phyloP scores from a whole-genome alignment of 2,888 invertebrate species.

The Gordius sp. region DNA sequence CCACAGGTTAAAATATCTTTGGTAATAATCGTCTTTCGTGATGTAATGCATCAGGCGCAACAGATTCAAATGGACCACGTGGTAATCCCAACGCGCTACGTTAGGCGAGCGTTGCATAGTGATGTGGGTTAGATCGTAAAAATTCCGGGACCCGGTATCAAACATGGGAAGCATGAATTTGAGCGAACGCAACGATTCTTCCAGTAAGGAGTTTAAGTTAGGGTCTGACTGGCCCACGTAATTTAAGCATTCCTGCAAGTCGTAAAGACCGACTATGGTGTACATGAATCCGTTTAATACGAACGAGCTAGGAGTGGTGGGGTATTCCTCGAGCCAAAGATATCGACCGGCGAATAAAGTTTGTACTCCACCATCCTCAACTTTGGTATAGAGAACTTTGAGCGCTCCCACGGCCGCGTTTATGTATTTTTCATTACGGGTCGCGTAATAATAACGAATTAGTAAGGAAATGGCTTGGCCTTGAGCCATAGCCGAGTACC shows the following conservation, averaged over 20 bases:
- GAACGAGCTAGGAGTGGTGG: slow-evolving; percentile 69
- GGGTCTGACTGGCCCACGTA: background rate
- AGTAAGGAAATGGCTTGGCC: slow-evolving; percentile 77
- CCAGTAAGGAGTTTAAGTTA: slow-evolving; percentile 35
- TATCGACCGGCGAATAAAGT: slow-evolving; percentile 48
- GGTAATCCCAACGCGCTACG: slow-evolving; percentile 91
- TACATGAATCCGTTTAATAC: slow-evolving; percentile 96
- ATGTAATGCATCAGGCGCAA: slow-evolving; percentile 49
- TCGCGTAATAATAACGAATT: slow-evolving; percentile 57
- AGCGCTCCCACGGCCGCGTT: slow-evolving; percentile 53
- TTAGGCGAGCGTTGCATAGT: slow-evolving; percentile 53
- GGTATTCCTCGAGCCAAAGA: slow-evolving; percentile 93
- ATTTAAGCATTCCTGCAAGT: background rate
- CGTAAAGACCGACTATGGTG: slow-evolving; percentile 47
- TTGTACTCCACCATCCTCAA: slow-evolving; percentile 30
- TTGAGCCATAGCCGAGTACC: slow-evolving; percentile 95
- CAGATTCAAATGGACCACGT: slow-evolving; percentile 88
- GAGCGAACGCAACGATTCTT: slow-evolving; percentile 57
- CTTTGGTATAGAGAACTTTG: slow-evolving; percentile 38
- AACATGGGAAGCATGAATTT: slow-evolving; percentile 60
- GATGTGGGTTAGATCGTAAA: slow-evolving; percentile 79
- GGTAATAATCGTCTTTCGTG: slow-evolving; percentile 32
- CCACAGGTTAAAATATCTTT: background rate
- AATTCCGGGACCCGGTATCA: slow-evolving; percentile 77
- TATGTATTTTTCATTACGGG: slow-evolving; percentile 43